Conservation (phyloP, 2,113 vertebrate genomes). For the Misgurnus anguillicaudatus region DNA sequence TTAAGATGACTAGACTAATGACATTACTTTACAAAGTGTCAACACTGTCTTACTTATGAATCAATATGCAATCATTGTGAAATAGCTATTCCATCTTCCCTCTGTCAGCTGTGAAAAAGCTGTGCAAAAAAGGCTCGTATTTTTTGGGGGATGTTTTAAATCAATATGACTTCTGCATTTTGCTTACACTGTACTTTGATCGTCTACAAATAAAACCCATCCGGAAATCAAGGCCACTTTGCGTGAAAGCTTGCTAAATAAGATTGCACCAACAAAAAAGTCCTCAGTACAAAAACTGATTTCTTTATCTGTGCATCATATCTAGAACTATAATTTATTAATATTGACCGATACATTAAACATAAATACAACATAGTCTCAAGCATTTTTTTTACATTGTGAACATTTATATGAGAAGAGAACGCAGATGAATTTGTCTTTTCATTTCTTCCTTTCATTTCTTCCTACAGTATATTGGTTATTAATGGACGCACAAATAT, state of each 20-base stretch:
- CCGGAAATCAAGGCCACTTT: neutral
- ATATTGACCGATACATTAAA: too few species aligned
- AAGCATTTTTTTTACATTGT: too few species aligned
- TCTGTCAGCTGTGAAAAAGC: neutral
- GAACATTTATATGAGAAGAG: too few species aligned
- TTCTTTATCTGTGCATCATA: too few species aligned
- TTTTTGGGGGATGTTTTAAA: neutral
- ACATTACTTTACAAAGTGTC: neutral
- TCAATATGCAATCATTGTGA: neutral
- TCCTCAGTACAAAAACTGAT: neutral
- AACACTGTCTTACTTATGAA: constrained; percentile 14
- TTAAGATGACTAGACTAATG: constrained; percentile 1
- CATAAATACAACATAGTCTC: too few species aligned
- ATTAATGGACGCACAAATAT: neutral
- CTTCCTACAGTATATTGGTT: constrained; percentile 10
- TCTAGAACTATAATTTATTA: too few species aligned
- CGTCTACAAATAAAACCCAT: neutral
- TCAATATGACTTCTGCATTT: constrained; percentile 8
- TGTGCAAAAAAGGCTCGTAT: neutral
- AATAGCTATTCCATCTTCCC: neutral
- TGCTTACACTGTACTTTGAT: neutral
- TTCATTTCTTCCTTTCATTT: constrained; percentile 34
- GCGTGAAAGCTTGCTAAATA: neutral
- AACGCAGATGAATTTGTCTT: constrained; percentile 15
- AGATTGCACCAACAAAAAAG: neutral